Base-by-base conservation (phyloP, 2,797 vertebrate species). In the Simalia tracyae region DNA sequence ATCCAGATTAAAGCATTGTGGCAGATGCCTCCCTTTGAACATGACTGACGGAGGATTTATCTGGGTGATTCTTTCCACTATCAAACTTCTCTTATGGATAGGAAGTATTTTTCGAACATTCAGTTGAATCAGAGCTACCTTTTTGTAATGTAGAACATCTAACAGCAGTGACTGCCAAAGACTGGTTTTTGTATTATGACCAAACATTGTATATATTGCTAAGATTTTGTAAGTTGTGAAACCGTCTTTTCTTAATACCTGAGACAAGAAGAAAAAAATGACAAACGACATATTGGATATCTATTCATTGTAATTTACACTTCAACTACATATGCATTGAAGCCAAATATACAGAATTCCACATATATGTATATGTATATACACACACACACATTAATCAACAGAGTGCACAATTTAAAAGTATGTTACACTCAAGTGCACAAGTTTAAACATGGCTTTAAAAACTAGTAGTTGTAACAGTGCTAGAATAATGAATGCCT, bases 371-470 rank as follows among this genome's bases (percentile, higher is more conserved):
- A 87, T 60, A 63, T 64, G 84, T 26, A 72, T 95, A 93, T 97
- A 96, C 97, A 98, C 97, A 97, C 97, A 98, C 97, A 97, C 97
- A 98, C 97, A 98, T 94, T 94, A 97, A 96, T 97, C 97, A 96
- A 97, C 96, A 97, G 94, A 96, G 96, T 97, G 95, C 97, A 98
- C 98, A 96, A 96, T 97, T 97, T 96, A 95, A 97, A 97, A 96
- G 95, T 97, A 97, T 96, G 96, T 98, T 97, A 97, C 98, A 97
- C 96, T 97, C 94, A 96, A 97, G 96, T 98, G 97, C 98, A 98
- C 97, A 97, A 96, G 96, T 97, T 96, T 97, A 97, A 98, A 97
- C 97, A 98, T 98, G 98, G 98, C 98, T 99, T 99, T 97, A 97
- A 97, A 97, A 98, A 98, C 97, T 97, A 97, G 97, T 97, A 97